These are phyloP conservation scores for Daboia siamensis DNA, from an alignment of 2,113 vertebrate genomes.

Conservation along the genomic window DNA sequence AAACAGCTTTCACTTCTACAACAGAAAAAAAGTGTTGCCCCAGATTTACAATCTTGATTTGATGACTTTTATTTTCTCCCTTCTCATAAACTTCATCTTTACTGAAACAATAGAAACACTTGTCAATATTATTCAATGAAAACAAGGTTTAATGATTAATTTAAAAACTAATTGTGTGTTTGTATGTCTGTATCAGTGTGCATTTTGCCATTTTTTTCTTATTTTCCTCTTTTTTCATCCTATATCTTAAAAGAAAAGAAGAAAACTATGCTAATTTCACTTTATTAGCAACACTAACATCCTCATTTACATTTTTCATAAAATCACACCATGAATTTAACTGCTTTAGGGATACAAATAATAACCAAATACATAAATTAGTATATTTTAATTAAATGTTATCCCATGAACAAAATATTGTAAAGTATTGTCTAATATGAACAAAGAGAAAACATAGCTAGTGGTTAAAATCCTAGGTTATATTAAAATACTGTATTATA, in stretches of 20 bases:
- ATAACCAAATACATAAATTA: conserved; percentile 97
- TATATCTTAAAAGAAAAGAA: conserved; percentile 22
- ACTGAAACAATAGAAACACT: background rate
- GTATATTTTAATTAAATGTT: conserved; percentile 85
- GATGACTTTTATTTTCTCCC: background rate
- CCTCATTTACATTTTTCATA: conserved; percentile 98
- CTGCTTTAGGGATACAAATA: conserved; percentile 94
- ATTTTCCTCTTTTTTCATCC: background rate
- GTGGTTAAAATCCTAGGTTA: conserved; percentile 65
- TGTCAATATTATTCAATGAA: background rate
- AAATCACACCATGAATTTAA: conserved; percentile 76
- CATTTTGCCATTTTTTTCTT: background rate
- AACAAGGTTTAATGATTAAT: background rate
- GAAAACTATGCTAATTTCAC: conserved; percentile 70
- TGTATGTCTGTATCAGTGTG: background rate
- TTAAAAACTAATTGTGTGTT: background rate
- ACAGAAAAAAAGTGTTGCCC: background rate
- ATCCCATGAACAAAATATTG: conserved; percentile 69
- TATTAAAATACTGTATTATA: conserved; percentile 69
- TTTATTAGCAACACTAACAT: conserved; percentile 71
- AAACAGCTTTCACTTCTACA: background rate
- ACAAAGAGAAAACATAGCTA: conserved; percentile 48
- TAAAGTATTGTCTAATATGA: conserved; percentile 66
- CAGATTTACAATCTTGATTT: background rate
- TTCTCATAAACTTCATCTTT: background rate